phyloP scores from a whole-genome alignment of 2,888 invertebrate genomes.

The Nematopogon swammerdamellus region DNA sequence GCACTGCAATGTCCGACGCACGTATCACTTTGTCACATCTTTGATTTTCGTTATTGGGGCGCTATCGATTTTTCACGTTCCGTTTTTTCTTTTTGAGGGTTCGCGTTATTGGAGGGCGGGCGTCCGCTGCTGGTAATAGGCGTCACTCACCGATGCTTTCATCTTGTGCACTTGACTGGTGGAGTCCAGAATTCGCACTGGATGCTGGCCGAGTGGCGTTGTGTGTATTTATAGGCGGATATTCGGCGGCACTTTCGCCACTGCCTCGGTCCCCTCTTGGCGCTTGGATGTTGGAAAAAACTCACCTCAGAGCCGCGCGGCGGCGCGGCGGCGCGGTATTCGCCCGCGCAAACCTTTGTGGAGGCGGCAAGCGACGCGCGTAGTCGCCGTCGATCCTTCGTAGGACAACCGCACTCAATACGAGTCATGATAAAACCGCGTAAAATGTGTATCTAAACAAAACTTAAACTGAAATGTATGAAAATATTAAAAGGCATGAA shows the following conservation, averaged over 20 bases:
- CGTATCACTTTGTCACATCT: no score
- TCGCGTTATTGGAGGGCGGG: no score
- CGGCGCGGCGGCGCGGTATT: no score
- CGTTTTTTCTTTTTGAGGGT: no score
- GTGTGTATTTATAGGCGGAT: slow-evolving; percentile 53
- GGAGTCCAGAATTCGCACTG: slow-evolving; percentile 49
- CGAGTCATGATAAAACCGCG: no score
- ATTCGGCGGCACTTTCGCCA: slow-evolving; percentile 52
- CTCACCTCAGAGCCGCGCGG: slow-evolving; percentile 11
- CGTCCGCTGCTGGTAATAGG: no score
- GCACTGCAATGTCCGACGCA: no score
- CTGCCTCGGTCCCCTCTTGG: slow-evolving; percentile 29
- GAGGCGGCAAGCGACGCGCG: no score
- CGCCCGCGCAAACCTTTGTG: background rate
- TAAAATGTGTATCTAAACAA: no score
- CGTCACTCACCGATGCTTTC: slow-evolving; percentile 46
- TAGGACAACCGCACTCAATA: background rate
- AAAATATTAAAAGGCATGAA: background rate
- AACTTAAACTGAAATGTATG: background rate
- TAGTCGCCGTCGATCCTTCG: background rate
- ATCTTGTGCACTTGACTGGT: slow-evolving; percentile 45
- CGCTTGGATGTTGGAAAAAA: slow-evolving; percentile 21
- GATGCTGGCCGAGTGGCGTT: slow-evolving; percentile 34
- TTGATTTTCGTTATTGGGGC: no score
- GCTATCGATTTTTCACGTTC: no score